These are phyloP conservation scores for Eidolon dupreanum DNA, from an alignment of 2,797 vertebrate genomes.

Conservation along the genomic window DNA sequence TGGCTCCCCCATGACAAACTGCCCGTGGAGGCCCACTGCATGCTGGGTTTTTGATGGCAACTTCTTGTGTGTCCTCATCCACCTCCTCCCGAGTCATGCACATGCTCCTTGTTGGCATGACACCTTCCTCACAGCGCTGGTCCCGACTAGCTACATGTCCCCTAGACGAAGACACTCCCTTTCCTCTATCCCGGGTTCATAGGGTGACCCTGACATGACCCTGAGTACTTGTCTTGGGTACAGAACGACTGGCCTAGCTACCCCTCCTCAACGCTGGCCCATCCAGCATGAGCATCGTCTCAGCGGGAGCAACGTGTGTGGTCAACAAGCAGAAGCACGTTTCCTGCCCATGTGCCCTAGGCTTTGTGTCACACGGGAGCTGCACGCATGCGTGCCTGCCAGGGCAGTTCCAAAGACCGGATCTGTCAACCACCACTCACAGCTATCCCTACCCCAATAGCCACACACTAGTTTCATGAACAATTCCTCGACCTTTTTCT, in stretches of 20 bases:
- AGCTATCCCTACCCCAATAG: neutral
- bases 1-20: neutral
- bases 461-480: neutral
- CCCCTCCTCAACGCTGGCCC: neutral
- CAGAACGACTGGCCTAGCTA: neutral
- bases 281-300: neutral
- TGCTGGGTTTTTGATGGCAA: fast-evolving
- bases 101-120: neutral
- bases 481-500: neutral
- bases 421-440: neutral
- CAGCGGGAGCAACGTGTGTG: fast-evolving
- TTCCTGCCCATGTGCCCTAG: neutral
- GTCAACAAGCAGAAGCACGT: neutral
- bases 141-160: neutral
- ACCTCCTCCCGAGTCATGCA: neutral
- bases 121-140: neutral
- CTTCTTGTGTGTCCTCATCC: neutral
- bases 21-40: neutral
- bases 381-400: fast-evolving
- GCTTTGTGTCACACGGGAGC: neutral
- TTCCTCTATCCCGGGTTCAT: neutral
- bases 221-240: neutral
- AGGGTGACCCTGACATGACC: neutral
- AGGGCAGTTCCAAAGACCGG: neutral
- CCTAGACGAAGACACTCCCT: neutral